A percentile compares a stretch with the other conserved stretches of the same genome.
phyloP scores from a whole-genome alignment of 2,888 invertebrate species.

The Cryptophagus acutangulus region DNA sequence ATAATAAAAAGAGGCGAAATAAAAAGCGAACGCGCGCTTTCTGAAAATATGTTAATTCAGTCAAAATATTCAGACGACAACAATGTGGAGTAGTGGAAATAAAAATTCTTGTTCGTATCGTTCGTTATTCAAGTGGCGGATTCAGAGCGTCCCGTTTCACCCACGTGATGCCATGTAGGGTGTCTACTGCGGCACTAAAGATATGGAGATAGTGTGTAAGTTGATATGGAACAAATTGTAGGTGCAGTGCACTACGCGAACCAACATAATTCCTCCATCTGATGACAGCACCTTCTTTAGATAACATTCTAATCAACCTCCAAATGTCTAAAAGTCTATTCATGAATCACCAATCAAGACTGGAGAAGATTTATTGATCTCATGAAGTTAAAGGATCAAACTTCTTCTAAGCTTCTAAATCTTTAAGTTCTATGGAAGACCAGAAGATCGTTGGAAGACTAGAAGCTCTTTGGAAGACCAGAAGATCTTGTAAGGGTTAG shows the following conservation, averaged over 20 bases:
- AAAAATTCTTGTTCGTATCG: conserved; percentile 25
- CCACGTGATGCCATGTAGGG: conserved; percentile 40
- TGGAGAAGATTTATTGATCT: no score
- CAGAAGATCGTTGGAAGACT: no score
- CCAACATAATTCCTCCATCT: conserved; percentile 41
- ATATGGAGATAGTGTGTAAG: conserved; percentile 46
- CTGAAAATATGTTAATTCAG: conserved; percentile 25
- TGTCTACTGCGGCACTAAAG: conserved; percentile 41
- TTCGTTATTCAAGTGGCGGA: conserved; percentile 33
- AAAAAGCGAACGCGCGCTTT: conserved; percentile 6
- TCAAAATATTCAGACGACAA: conserved; percentile 21
- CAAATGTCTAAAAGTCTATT: no score
- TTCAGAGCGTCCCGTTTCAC: conserved; percentile 32
- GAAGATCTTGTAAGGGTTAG: no score
- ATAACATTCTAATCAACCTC: no score
- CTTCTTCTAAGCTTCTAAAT: no score
- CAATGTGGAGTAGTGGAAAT: conserved; percentile 21
- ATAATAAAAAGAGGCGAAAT: conserved; percentile 1
- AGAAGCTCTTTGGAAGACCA: no score
- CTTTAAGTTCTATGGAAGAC: no score
- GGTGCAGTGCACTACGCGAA: conserved; percentile 40
- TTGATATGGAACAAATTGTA: conserved; percentile 47
- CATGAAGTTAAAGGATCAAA: no score
- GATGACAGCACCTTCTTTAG: no score
- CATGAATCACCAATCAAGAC: no score